Base-by-base conservation (phyloP, 2,888 invertebrate species). In the Drosophila rellima region DNA sequence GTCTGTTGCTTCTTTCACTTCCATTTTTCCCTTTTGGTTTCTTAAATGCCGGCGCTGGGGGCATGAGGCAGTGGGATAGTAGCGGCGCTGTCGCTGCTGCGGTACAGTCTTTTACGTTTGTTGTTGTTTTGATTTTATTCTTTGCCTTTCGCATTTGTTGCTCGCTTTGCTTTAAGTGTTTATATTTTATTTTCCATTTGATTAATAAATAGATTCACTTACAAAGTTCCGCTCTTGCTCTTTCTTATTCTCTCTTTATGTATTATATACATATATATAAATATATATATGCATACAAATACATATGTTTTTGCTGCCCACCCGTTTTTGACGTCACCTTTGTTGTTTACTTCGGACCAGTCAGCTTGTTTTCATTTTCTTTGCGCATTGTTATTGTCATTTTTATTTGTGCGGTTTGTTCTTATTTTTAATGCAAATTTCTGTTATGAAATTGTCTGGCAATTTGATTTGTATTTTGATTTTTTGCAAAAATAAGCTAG, bases 301-400 rank as follows among this genome's bases (percentile, higher is more conserved):
- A 40, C 17, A 26, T 13, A 23, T 39, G 17, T 29, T 39, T 10
- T 40, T 23, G 33, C 57, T 68, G 48, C 59, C 65, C 69, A 61
- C 64, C 20, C 50, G 64, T 70, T 88, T 82, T 84, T 84, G 89
- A 89, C 85, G 89, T 85, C 89, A 89, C 78, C 85, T 89, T 89
- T 89, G 83, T 88, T 83, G 85, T 85, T 85, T 89, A 89, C 89
- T 85, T 89, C 78, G 55, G 60, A 47, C 39, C 45, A 56, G 54
- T 61, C 60, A 59, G 72, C 70, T 71, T 88, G 83, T 86, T 88
- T 80, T 88, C 74, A 69, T 79, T 81, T 88, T 74, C 82, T 65
- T 55, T 67, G 62, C 63, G 59, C 78, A 69, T 52, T 70, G 51
- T 75, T 69, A 39, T 73, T 83, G 62, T 75, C 71, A 42, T 74